Conservation (phyloP, 2,113 vertebrate genomes). For the Ailurus styani region DNA sequence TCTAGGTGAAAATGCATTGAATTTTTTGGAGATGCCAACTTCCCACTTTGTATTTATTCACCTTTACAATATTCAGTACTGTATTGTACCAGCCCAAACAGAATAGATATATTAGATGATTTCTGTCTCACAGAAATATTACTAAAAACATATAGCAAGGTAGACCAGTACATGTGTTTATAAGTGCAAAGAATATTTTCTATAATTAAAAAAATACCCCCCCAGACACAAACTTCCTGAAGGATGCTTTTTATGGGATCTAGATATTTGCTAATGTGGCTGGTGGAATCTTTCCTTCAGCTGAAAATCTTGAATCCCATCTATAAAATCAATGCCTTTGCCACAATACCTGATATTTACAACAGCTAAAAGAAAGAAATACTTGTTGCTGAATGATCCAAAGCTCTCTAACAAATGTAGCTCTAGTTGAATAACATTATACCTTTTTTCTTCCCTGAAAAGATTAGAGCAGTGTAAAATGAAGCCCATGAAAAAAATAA, state of each 20-base stretch:
- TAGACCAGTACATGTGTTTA: not conserved
- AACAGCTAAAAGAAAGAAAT: not conserved
- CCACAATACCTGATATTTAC: not conserved
- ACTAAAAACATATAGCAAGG: not conserved
- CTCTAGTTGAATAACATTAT: slow-evolving; percentile 9
- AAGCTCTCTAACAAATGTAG: not conserved
- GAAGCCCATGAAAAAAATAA: not conserved
- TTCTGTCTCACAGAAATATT: not conserved
- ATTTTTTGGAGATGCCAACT: not conserved
- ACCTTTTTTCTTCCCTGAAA: not conserved
- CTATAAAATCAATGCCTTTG: not conserved
- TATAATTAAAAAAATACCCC: not conserved
- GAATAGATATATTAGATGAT: not conserved
- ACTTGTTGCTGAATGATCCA: not conserved
- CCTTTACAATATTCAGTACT: not conserved
- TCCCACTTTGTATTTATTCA: not conserved
- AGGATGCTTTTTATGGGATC: not conserved
- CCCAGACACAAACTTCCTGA: not conserved
- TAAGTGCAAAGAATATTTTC: not conserved
- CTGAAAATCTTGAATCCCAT: not conserved
- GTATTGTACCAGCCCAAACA: not conserved
- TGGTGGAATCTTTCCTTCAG: not conserved
- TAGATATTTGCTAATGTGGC: not conserved
- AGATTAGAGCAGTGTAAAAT: not conserved
- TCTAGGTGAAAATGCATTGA: not conserved